Percentiles rank a stretch among this genome's conserved stretches.
phyloP scores from a whole-genome alignment of 2,888 invertebrate species.

The Ophraella communa region DNA sequence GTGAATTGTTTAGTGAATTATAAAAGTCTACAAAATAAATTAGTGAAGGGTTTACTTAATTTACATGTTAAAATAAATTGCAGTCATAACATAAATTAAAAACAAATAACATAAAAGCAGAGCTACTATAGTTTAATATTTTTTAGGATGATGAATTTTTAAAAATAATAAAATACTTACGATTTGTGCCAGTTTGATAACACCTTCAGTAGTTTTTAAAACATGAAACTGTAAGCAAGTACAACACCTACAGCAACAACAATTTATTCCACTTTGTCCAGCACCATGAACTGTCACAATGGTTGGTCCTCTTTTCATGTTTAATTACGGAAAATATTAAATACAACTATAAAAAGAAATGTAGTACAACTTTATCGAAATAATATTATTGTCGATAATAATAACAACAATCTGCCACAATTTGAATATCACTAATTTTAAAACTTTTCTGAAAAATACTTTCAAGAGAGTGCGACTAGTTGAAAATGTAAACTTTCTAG shows the following conservation, averaged over 20 bases:
- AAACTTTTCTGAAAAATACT: not conserved
- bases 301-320: conserved; percentile 38
- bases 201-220: conserved; percentile 73
- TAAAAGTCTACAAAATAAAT: no score
- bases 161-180: conserved; percentile 62
- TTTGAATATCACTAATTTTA: not conserved
- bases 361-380: no score
- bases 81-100: no score
- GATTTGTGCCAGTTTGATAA: conserved; percentile 78
- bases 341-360: no score
- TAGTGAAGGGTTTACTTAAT: no score
- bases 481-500: conserved; percentile 1
- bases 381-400: no score
- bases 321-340: conserved; percentile 1
- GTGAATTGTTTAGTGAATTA: no score
- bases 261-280: conserved; percentile 62
- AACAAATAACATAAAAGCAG: no score
- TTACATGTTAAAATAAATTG: no score
- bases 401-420: not conserved
- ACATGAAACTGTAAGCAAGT: conserved; percentile 81
- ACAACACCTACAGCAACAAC: conserved; percentile 78
- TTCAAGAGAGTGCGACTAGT: not conserved
- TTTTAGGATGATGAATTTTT: no score
- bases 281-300: conserved; percentile 35
- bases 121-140: no score